A percentile compares a stretch with the other conserved stretches of the same genome.
These are phyloP conservation scores for Mus spicilegus DNA, from an alignment of 2,113 vertebrate genomes.

Conservation along the genomic window DNA sequence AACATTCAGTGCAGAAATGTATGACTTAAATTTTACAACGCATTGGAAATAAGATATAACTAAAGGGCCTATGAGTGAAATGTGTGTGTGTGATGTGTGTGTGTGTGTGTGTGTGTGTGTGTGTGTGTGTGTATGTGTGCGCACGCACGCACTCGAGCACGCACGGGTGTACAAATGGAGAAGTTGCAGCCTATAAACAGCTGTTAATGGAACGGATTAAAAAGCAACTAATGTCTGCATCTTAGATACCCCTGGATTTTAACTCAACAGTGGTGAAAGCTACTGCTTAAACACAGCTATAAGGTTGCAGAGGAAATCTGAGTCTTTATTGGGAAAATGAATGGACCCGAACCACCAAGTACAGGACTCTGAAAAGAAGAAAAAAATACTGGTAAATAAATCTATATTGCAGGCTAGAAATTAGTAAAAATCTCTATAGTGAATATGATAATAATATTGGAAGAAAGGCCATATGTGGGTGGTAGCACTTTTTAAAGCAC, in stretches of 20 bases:
- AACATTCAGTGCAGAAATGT: background rate
- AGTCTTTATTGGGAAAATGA: constrained; percentile 37
- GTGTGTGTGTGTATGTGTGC: background rate
- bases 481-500: background rate
- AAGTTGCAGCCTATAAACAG: constrained; percentile 7
- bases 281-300: background rate
- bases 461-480: background rate
- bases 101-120: background rate
- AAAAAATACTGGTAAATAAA: background rate
- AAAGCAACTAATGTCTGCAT: background rate
- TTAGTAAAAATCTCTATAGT: constrained; percentile 42
- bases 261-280: constrained; percentile 1
- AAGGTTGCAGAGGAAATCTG: background rate
- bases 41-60: constrained; percentile 13
- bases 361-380: background rate
- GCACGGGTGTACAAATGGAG: background rate
- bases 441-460: background rate
- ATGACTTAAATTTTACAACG: constrained; percentile 1
- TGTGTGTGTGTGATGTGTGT: background rate
- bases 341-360: background rate
- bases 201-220: background rate
- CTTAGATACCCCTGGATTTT: background rate
- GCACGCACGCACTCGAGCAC: too few relatives aligned
- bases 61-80: background rate
- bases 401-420: background rate